Evolutionary conservation across 2,888 invertebrate species (phyloP).

Genomic region (Blastobasis adustella): DNA sequence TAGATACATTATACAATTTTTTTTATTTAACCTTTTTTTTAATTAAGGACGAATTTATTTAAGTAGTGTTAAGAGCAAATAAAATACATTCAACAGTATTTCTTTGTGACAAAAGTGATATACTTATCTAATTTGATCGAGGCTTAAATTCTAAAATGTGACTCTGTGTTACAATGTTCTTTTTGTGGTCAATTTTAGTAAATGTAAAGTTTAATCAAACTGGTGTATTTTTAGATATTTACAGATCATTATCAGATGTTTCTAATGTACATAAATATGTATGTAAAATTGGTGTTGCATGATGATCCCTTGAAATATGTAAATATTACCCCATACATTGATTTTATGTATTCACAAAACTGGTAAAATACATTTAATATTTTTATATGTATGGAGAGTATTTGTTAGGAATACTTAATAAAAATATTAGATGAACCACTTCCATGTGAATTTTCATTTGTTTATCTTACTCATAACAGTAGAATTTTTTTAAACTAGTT

Average conservation of each 20-base stretch:
- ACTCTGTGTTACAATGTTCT: not conserved
- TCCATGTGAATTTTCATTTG: not conserved
- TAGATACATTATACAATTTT: constrained; percentile 39
- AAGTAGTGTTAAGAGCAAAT: constrained; percentile 36
- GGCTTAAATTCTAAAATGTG: constrained; percentile 33
- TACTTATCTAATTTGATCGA: constrained; percentile 40
- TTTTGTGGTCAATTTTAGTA: constrained; percentile 3
- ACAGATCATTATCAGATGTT: constrained; percentile 31
- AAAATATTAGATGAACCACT: constrained; percentile 64
- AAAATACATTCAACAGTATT: constrained; percentile 50
- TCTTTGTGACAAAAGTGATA: constrained; percentile 46
- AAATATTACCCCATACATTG: constrained; percentile 53
- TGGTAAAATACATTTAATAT: constrained; percentile 63
- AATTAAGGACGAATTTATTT: constrained; percentile 21
- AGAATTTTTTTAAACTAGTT: not conserved
- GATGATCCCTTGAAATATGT: constrained; percentile 39
- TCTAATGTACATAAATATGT: constrained; percentile 42
- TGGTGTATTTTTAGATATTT: constrained; percentile 48
- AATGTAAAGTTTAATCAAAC: constrained; percentile 34
- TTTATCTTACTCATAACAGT: not conserved
- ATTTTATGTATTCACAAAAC: constrained; percentile 47
- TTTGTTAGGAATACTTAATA: constrained; percentile 58
- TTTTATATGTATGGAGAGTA: constrained; percentile 60
- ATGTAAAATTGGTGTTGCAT: constrained; percentile 39
- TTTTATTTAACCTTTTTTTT: constrained; percentile 37